Percentiles rank a stretch among this genome's conserved stretches.
These are phyloP conservation scores for Luscinia luscinia DNA, from an alignment of 2,797 vertebrate genomes.

Conservation along the genomic window DNA sequence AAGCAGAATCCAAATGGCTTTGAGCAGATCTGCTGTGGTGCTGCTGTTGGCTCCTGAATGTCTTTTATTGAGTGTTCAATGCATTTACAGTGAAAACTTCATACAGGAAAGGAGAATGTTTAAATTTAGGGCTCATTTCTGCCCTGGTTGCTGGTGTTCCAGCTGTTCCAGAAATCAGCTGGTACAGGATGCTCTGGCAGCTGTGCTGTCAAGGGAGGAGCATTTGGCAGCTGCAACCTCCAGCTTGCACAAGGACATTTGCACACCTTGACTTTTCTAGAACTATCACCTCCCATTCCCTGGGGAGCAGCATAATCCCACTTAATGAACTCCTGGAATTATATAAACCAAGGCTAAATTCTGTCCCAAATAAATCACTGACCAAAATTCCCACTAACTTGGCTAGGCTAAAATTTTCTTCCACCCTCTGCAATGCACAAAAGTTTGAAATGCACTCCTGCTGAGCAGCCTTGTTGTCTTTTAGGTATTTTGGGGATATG, in stretches of 20 bases:
- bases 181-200: not conserved
- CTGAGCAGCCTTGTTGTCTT: not conserved
- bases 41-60: not conserved
- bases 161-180: conserved; percentile 5
- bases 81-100: not conserved
- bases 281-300: not conserved
- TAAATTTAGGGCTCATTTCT: not conserved
- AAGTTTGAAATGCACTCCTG: not conserved
- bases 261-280: not conserved
- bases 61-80: not conserved
- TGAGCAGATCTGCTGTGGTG: not conserved
- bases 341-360: not conserved
- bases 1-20: conserved; percentile 41
- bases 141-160: not conserved
- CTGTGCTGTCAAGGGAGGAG: not conserved
- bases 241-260: not conserved
- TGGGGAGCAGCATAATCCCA: not conserved
- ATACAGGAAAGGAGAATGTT: not conserved
- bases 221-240: not conserved
- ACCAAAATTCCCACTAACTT: not conserved
- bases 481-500: not conserved
- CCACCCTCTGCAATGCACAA: not conserved
- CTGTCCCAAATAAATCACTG: not conserved
- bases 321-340: not conserved
- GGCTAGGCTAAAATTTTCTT: not conserved